Conservation (phyloP, 2,888 invertebrate genomes). For the Cephus rjabovi region DNA sequence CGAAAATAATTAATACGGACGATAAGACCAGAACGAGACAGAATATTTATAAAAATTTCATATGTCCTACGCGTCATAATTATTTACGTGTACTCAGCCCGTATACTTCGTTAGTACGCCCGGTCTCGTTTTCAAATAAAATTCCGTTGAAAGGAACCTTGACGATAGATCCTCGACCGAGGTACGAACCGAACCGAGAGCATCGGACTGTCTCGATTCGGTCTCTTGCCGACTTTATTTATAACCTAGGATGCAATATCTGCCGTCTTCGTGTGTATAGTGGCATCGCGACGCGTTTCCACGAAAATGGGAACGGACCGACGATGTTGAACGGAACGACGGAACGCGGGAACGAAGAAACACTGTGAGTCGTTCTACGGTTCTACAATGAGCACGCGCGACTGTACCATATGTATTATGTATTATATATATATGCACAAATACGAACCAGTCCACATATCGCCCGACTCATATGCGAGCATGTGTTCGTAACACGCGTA, state of each 20-base stretch:
- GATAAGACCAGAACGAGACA: too few relatives aligned
- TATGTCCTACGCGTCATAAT: too few relatives aligned
- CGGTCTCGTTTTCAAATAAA: too few relatives aligned
- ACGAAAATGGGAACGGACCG: neutral
- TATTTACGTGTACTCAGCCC: too few relatives aligned
- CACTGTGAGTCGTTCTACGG: neutral
- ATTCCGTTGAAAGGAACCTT: too few relatives aligned
- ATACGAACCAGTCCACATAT: too few relatives aligned
- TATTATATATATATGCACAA: too few relatives aligned
- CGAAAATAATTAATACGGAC: too few relatives aligned
- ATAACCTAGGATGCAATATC: conserved; percentile 58
- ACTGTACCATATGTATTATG: conserved; percentile 3
- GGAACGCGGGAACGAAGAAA: neutral
- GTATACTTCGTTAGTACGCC: too few relatives aligned
- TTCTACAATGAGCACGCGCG: conserved; percentile 47
- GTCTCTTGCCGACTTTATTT: conserved; percentile 46
- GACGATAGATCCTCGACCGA: conserved; percentile 44
- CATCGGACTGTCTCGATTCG: neutral
- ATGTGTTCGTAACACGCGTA: conserved; percentile 30
- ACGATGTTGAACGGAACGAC: neutral
- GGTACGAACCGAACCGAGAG: conserved; percentile 44
- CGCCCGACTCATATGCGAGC: too few relatives aligned
- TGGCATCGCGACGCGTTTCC: neutral
- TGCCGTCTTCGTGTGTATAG: conserved; percentile 42
- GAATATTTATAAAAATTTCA: too few relatives aligned